Evolutionary conservation across 2,113 vertebrate genomes (phyloP), one percentile per base, ranked within the genome.

Genomic region (Ctenodactylus gundi): DNA sequence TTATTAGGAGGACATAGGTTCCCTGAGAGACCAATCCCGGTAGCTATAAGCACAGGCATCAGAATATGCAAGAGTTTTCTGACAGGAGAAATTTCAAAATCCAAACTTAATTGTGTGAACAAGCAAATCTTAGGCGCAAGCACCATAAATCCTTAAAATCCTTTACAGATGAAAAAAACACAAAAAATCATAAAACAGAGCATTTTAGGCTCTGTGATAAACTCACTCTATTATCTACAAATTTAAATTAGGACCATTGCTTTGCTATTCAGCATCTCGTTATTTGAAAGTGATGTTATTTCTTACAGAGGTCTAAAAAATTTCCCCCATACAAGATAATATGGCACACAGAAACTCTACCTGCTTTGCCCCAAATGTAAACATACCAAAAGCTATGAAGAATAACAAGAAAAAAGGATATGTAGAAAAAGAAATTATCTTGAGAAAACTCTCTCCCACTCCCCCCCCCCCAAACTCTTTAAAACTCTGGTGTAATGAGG

Each of bases 351-450:
- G 58, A 58, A 88, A 34, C 29, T 95, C 14, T 44, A 77, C 53
- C 31, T 93, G 31, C 60, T 65, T 73, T 68, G 6, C 68, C 49
- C 13, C 23, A 55, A 94, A 89, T 88, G 13, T 93, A 72, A 96
- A 14, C 7, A 84, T 67, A 60, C 4, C 7, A 67, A 76, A 49
- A 88, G 5, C 31, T 68, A 68, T 41, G 58, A 90, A 12, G 44
- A 60, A 55, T 4, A 72, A 70, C 9, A 85, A 21, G 23, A 8
- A 53, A 73, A 51, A 36, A 36, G 12, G 15, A 36, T 2, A 15
- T n/a, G n/a, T 18, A 15, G 17, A 36, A 31, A 23, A 46, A 46
- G 21, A 57, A 46, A 39, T 6, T 70, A 23, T 57, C 21, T 80
- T 9, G 80, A 93, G 76, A 81, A 2, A 81, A 64, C 65, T 21